Evolutionary conservation across 2,888 invertebrate species (phyloP).

Genomic region (Limnephilus lunatus): DNA sequence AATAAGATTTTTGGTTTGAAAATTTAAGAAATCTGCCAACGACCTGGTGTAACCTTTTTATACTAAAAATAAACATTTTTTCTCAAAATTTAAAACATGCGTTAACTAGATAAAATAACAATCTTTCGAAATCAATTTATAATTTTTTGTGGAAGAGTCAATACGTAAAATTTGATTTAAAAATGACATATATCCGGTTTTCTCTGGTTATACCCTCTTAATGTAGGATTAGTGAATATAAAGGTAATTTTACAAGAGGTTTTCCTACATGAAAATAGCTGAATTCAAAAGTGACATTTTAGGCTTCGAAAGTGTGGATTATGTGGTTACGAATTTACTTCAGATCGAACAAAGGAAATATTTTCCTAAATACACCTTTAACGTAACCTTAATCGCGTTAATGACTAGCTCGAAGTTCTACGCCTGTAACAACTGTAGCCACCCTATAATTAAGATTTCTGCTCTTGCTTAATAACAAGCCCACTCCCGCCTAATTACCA

Average conservation of each 20-base stretch:
- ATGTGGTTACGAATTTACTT: background rate
- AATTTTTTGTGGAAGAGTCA: too few species aligned
- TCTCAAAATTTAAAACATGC: too few species aligned
- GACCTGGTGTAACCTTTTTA: too few species aligned
- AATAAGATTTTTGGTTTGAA: too few species aligned
- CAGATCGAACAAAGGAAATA: background rate
- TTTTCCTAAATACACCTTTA: background rate
- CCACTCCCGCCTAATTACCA: constrained; percentile 17
- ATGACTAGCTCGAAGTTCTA: background rate
- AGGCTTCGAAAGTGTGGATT: background rate
- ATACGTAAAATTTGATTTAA: too few species aligned
- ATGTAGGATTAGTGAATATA: background rate
- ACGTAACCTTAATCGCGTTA: background rate
- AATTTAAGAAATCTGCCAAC: too few species aligned
- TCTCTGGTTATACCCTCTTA: too few species aligned
- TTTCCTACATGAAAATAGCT: background rate
- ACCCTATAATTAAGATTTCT: constrained; percentile 39
- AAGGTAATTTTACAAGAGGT: background rate
- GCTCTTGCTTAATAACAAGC: constrained; percentile 27
- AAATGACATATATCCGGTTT: too few species aligned
- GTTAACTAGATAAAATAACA: too few species aligned
- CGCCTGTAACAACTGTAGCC: constrained; percentile 14
- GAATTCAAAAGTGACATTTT: background rate
- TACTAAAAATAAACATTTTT: too few species aligned
- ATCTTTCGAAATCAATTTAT: too few species aligned